Conservation (phyloP, 1,140 invertebrate species). For the Drosophila lowei region DNA sequence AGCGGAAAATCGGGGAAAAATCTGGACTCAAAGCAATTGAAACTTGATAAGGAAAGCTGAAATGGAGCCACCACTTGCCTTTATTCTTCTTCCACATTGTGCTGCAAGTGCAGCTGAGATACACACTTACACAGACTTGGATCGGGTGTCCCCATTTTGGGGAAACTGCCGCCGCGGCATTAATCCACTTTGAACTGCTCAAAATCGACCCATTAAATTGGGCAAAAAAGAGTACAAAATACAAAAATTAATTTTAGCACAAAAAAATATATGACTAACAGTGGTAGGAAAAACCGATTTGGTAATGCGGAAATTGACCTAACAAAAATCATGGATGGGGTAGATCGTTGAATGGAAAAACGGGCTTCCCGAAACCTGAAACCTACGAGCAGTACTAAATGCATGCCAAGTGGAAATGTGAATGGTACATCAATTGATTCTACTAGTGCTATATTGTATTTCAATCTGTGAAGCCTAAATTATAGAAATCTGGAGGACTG, state of each 20-base stretch:
- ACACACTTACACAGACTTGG: too few relatives aligned
- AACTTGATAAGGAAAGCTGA: constrained; percentile 16
- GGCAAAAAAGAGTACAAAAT: neutral
- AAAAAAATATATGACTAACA: constrained; percentile 7
- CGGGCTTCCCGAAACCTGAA: neutral
- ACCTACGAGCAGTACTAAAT: too few relatives aligned
- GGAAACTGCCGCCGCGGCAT: constrained; percentile 49
- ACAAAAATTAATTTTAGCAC: neutral
- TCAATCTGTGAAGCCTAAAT: too few relatives aligned
- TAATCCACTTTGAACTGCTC: constrained; percentile 32
- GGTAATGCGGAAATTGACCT: neutral
- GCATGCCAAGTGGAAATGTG: too few relatives aligned
- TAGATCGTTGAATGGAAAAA: too few relatives aligned
- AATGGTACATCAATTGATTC: too few relatives aligned
- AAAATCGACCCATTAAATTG: constrained; percentile 5
- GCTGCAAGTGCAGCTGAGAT: constrained; percentile 12
- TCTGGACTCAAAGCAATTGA: constrained; percentile 35
- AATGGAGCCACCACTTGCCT: constrained; percentile 4
- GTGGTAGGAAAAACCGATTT: neutral
- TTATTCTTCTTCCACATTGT: constrained; percentile 7
- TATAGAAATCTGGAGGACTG: too few relatives aligned
- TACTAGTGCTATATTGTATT: too few relatives aligned
- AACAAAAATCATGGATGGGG: neutral
- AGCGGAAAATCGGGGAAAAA: constrained; percentile 22
- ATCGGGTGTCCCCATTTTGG: constrained; percentile 16